Base-by-base conservation (phyloP, 2,797 vertebrate species). In the Sebastes jordani region DNA sequence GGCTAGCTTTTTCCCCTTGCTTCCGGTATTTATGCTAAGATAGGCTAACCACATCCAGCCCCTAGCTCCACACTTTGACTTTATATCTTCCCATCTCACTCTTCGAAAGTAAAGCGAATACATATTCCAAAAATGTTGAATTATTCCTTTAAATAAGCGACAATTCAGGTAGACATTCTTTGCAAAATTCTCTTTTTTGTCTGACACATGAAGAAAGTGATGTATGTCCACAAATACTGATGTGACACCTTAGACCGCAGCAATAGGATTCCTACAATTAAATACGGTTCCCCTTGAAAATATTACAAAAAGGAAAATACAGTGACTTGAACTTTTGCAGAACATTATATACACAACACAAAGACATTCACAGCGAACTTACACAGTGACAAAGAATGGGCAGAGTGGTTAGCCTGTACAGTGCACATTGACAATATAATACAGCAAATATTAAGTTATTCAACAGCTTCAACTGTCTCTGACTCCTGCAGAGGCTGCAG, bases 281-380 rank as follows among this genome's bases (percentile, higher is more conserved):
- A 82, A 87, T 77, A 60, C 13, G 2, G 13, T 69, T 69, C 36
- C 7, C 13, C 6, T 29, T 46, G 2, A 78, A 78, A 72, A 82
- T 38, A 62, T 55, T 27, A 58, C 11, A 55, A 65, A 80, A 83
- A 60, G 46, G 6, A 61, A 82, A 82, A 80, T 79, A 87, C 86
- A 88, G 86, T 88, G 88, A 84, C 63, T 74, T 85, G 2, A 85
- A 81, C 82, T 71, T 78, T 54, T 78, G 65, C 34, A 80, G 52
- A 30, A 76, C 36, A 80, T 46, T 38, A 77, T 25, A 69, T 38
- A 80, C 46, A 80, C 46, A 83, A 76, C 74, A 87, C 62, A 85
- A 74, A 74, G 71, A 84, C 23, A 70, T 25, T 71, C 23, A 81
- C 14, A 78, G 66, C 18, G 62, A 58, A 77, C 46, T 70, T 1